These are phyloP conservation scores for Parotocinclus haroldoi DNA, from an alignment of 2,797 vertebrate species.

Conservation along the genomic window DNA sequence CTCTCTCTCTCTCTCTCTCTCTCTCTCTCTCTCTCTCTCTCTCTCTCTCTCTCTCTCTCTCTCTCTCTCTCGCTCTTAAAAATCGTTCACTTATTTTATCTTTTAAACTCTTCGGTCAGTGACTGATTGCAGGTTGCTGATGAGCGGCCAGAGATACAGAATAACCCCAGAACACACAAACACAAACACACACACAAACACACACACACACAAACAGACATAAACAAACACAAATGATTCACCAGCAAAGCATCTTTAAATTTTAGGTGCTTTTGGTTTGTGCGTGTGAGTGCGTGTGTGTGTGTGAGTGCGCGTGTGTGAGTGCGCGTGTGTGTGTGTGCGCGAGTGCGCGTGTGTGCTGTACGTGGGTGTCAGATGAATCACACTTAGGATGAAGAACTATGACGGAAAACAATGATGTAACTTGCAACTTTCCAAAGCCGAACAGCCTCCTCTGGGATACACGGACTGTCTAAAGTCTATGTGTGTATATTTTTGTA, in stretches of 20 bases:
- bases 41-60: not conserved
- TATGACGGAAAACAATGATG: not conserved
- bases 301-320: no score
- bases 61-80: not conserved
- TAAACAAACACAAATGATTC: not conserved
- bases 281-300: no score
- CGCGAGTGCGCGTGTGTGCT: not conserved
- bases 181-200: not conserved
- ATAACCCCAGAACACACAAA: not conserved
- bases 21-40: no score
- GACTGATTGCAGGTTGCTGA: no score
- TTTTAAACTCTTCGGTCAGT: not conserved
- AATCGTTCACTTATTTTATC: no score
- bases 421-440: not conserved
- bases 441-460: not conserved
- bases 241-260: not conserved
- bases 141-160: no score
- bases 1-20: no score
- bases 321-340: no score
- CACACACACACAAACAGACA: not conserved
- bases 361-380: constrained; percentile 20
- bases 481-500: no score
- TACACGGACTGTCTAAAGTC: no score
- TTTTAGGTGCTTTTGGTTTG: not conserved
- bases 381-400: constrained; percentile 5